Base-by-base conservation (phyloP, 2,113 vertebrate species). In the Uria lomvia region DNA sequence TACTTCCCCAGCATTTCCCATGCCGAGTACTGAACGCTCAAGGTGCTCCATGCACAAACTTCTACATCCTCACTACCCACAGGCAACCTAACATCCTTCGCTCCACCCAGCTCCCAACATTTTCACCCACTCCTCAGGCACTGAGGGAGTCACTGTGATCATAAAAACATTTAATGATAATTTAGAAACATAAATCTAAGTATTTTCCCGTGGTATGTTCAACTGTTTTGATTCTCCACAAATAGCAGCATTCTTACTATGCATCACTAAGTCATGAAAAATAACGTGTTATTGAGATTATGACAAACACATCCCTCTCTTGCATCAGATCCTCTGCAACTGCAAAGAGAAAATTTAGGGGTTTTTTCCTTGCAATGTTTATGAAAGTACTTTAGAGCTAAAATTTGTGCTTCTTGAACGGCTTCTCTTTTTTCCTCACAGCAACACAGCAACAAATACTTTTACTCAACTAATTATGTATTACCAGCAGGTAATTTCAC, bases 391-490 rank as follows among this genome's bases (percentile, higher is more conserved):
- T 72, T 66, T 5, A 60, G n/a, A 79, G 26, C 60, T 45, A 81
- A 30, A 52, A 85, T 86, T 59, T 83, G 47, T 84, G 71, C 47
- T 58, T 91, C 5, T 8, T 76, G 40, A 95, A 70, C 0, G 3
- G 42, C 27, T 79, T 83, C 21, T 65, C 27, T 66, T 88, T 76
- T 79, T 55, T 23, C 29, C 45, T 70, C 86, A 76, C 27, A 62
- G 75, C 49, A 83, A 42, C 86, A 76, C 27, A 62, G 75, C 49
- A 83, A 42, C 8, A 9, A 83, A 94, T 76, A 88, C 34, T 80
- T 90, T 83, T 74, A 81, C 65, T 94, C 76, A 88, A 71, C 67
- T 94, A 88, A 85, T 90, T 85, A 79, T 24, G 26, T 74, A 80
- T 50, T 88, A 95, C 49, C 79, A 92, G 86, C 60, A 84, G 74